These are phyloP conservation scores for Bactericera cockerelli DNA, from an alignment of 1,140 invertebrate genomes.

Conservation along the genomic window DNA sequence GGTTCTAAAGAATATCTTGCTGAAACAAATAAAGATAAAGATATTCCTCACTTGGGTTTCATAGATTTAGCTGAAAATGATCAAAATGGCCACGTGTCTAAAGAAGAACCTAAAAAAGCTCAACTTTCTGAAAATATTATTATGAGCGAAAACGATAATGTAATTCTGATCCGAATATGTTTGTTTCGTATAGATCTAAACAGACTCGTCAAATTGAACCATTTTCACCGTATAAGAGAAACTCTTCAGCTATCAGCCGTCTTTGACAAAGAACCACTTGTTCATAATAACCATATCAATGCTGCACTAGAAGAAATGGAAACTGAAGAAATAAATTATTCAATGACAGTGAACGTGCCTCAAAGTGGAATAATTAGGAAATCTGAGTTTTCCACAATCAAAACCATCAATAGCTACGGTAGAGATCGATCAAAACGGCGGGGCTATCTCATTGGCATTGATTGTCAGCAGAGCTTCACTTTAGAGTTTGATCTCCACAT, in stretches of 20 bases:
- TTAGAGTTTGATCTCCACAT: neutral
- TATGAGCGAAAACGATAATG: neutral
- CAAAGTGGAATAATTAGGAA: neutral
- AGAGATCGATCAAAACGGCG: neutral
- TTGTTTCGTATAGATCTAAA: neutral
- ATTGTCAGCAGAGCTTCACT: neutral
- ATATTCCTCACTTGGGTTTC: neutral
- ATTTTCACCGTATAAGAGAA: neutral
- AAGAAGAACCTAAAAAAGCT: neutral
- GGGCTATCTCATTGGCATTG: neutral
- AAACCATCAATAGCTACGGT: neutral
- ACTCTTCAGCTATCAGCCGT: neutral
- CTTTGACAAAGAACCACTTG: too few species aligned
- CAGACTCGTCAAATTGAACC: neutral
- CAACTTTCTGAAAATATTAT: neutral
- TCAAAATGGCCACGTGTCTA: neutral
- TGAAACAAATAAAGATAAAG: too few species aligned
- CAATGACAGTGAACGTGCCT: neutral
- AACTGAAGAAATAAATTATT: too few species aligned
- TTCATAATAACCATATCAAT: too few species aligned
- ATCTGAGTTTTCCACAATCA: neutral
- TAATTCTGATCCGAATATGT: neutral
- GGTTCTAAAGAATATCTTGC: too few species aligned
- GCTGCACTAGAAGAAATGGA: too few species aligned
- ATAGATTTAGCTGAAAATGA: neutral